Conservation (phyloP, 2,113 vertebrate species). For the Tetrao urogallus region DNA sequence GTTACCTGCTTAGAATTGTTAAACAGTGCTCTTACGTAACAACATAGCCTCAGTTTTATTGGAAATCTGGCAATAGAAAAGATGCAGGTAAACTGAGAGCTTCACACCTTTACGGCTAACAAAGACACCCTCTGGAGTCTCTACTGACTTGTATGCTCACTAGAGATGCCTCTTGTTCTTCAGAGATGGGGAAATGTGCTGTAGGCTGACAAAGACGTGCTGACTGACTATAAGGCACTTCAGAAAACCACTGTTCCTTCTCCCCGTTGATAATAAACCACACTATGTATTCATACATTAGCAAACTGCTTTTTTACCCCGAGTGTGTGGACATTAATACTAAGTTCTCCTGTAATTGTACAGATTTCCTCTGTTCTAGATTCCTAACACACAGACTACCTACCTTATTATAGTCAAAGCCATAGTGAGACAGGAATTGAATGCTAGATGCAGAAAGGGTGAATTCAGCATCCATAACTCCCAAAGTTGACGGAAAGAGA, state of each 20-base stretch:
- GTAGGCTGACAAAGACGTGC: background rate
- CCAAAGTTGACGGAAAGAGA: slow-evolving; percentile 77
- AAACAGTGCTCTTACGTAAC: accelerated
- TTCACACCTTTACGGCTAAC: background rate
- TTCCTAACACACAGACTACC: background rate
- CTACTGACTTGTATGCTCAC: background rate
- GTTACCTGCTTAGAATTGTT: background rate
- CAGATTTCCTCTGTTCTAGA: background rate
- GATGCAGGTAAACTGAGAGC: background rate
- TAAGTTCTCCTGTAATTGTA: background rate
- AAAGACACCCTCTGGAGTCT: background rate
- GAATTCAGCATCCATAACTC: slow-evolving; percentile 73
- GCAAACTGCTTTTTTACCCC: background rate
- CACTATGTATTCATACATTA: background rate
- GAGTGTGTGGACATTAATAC: background rate
- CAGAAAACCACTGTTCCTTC: background rate
- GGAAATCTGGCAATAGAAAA: background rate
- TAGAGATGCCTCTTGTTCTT: background rate
- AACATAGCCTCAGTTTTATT: background rate
- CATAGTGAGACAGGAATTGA: slow-evolving; percentile 78
- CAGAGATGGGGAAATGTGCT: background rate
- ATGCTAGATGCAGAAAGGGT: slow-evolving; percentile 76
- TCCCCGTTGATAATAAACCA: accelerated
- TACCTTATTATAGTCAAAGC: slow-evolving; percentile 83
- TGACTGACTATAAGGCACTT: background rate